phyloP scores from a whole-genome alignment of 2,888 invertebrate species.

The Fragum sueziense region DNA sequence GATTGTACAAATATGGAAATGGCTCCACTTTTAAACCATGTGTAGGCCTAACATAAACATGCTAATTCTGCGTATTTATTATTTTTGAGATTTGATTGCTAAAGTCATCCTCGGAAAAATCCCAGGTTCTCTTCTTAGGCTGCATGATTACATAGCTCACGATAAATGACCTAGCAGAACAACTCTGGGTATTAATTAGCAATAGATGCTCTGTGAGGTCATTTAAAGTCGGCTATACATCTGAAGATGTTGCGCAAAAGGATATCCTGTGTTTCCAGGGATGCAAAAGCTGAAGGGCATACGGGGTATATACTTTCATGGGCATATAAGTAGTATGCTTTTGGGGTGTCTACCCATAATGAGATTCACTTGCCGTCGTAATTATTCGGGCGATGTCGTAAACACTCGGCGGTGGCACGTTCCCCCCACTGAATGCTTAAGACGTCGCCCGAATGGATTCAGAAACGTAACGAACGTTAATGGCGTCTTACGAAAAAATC shows the following conservation, averaged over 20 bases:
- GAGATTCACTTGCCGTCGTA: no score
- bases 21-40: constrained; percentile 3
- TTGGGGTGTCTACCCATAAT: no score
- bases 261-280: not conserved
- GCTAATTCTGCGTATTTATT: not conserved
- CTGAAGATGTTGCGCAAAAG: not conserved
- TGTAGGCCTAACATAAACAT: not conserved
- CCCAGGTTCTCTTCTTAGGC: no score
- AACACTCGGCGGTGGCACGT: no score
- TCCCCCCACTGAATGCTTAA: no score
- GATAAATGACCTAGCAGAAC: no score
- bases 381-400: no score
- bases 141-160: not conserved
- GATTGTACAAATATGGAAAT: constrained; percentile 1
- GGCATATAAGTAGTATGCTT: no score
- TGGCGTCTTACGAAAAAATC: no score
- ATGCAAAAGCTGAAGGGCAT: not conserved
- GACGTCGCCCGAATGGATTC: no score
- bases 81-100: not conserved
- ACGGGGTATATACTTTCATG: not conserved
- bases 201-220: not conserved
- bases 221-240: not conserved
- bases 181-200: not conserved
- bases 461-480: no score
- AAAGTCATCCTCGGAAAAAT: no score